These are phyloP conservation scores for Dipodomys ordii DNA, from an alignment of 2,113 vertebrate genomes.

Conservation along the genomic window DNA sequence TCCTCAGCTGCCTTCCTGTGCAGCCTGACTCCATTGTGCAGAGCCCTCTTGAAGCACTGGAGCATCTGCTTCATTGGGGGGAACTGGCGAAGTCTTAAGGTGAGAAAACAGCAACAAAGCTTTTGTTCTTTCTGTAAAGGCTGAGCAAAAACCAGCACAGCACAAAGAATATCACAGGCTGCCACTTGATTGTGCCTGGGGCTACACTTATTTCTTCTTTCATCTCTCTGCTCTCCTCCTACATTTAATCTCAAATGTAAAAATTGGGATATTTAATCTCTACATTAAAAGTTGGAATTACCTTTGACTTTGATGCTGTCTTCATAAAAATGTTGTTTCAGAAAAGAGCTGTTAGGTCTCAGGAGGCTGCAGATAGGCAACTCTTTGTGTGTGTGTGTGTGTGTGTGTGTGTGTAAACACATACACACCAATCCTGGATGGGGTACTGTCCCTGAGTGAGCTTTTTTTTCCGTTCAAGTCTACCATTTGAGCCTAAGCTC, in stretches of 20 bases:
- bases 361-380: neutral
- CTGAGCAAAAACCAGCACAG: neutral
- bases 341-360: conserved; percentile 12
- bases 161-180: neutral
- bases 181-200: neutral
- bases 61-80: neutral
- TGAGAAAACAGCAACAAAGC: neutral
- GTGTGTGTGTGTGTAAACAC: too few relatives aligned
- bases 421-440: too few relatives aligned
- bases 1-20: neutral
- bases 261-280: neutral
- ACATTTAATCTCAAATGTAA: neutral
- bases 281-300: neutral
- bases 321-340: neutral
- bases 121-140: neutral
- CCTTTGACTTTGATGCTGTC: conserved; percentile 23
- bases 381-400: neutral
- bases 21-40: neutral
- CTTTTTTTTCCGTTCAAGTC: too few relatives aligned
- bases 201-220: neutral
- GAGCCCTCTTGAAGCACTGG: neutral
- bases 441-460: too few relatives aligned
- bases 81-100: neutral
- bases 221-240: neutral
- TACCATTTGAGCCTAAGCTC: too few relatives aligned